A percentile compares a stretch with the other conserved stretches of the same genome.
Evolutionary conservation across 2,888 invertebrate species (phyloP).

Genomic region (Notodonta dromedarius): DNA sequence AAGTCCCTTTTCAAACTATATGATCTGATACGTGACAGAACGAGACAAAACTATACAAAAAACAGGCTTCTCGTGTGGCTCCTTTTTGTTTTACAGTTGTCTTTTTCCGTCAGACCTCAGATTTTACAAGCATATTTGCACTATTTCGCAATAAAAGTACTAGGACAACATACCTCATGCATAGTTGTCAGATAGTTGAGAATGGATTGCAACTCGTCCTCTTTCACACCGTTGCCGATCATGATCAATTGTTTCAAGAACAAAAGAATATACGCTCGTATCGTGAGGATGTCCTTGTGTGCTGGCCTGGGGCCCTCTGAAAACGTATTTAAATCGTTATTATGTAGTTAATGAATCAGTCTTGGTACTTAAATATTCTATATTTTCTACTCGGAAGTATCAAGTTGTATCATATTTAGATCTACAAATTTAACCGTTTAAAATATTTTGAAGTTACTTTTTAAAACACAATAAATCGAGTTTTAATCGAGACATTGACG

Average conservation of each 20-base stretch:
- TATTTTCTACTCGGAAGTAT: not conserved
- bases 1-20: too few species aligned
- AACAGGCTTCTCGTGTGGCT: too few species aligned
- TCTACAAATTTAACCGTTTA: too few species aligned
- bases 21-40: constrained; percentile 1
- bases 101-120: not conserved
- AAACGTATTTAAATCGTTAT: constrained; percentile 37
- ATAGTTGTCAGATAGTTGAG: constrained; percentile 99
- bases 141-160: constrained; percentile 19
- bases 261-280: constrained; percentile 96
- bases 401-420: not conserved
- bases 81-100: too few species aligned
- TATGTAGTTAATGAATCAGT: not conserved
- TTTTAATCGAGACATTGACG: too few species aligned
- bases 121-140: not conserved
- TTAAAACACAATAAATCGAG: too few species aligned
- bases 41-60: not conserved
- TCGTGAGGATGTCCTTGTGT: constrained; percentile 96
- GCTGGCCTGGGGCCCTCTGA: constrained; percentile 97
- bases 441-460: too few species aligned
- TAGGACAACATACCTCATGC: constrained; percentile 90
- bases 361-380: not conserved
- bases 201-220: constrained; percentile 99
- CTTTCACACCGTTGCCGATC: constrained; percentile 98
- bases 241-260: constrained; percentile 98